phyloP scores from a whole-genome alignment of 2,797 vertebrate species.

The Gallinago nigripennis region DNA sequence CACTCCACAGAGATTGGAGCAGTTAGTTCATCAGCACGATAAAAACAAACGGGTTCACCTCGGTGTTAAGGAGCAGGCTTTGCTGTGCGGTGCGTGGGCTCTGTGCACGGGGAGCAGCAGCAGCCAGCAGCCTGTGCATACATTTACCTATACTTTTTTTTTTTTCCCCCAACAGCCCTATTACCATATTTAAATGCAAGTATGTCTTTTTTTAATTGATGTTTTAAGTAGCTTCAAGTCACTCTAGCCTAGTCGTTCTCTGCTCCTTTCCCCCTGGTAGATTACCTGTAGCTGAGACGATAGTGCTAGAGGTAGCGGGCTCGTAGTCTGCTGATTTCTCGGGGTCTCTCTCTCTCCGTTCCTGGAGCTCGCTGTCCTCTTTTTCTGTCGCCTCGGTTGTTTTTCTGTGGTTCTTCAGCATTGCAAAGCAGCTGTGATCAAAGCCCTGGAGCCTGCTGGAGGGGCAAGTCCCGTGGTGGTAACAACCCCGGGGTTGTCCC shows the following conservation, averaged over 20 bases:
- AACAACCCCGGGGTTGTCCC: background rate
- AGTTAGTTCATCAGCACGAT: background rate
- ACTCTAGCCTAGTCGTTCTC: slow-evolving; percentile 66
- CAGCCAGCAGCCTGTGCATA: background rate
- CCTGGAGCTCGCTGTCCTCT: background rate
- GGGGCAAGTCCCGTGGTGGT: background rate
- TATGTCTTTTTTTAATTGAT: slow-evolving; percentile 78
- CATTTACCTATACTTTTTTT: slow-evolving; percentile 72
- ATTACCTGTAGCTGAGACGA: slow-evolving; percentile 50
- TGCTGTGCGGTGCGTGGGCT: background rate
- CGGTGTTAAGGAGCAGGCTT: background rate
- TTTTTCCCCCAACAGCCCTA: slow-evolving; percentile 76
- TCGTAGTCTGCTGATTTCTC: slow-evolving; percentile 60
- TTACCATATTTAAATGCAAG: slow-evolving; percentile 87
- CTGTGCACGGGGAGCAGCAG: background rate
- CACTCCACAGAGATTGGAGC: background rate
- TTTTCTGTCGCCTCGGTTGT: background rate
- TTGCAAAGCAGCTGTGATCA: slow-evolving; percentile 49
- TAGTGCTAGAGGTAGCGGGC: slow-evolving; percentile 69
- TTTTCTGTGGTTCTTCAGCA: slow-evolving; percentile 8
- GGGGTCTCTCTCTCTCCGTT: background rate
- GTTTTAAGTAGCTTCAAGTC: slow-evolving; percentile 75
- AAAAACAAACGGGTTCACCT: background rate
- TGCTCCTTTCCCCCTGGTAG: slow-evolving; percentile 54
- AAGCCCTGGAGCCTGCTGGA: background rate